Evolutionary conservation across 2,797 vertebrate species (phyloP).

Genomic region (Denticeps clupeoides): DNA sequence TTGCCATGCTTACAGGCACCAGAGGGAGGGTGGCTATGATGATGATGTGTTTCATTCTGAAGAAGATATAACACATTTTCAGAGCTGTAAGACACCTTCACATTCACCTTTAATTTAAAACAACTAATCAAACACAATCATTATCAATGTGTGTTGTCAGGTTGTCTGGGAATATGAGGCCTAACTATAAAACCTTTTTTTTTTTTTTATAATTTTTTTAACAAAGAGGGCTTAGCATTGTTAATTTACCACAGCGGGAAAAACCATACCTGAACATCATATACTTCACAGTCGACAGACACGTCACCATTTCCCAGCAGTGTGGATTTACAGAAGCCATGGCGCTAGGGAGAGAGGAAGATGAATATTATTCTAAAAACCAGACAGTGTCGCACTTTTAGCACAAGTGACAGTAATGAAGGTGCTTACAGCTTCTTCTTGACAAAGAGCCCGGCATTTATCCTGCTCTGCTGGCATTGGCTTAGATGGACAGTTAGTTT

Average conservation of each 20-base stretch:
- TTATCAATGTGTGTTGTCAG: no score
- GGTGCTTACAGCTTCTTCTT: constrained; percentile 29
- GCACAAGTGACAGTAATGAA: no score
- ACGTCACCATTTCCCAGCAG: constrained; percentile 12
- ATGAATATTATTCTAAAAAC: background rate
- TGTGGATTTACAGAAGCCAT: constrained; percentile 29
- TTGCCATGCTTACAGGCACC: background rate
- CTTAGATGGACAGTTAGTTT: constrained; percentile 23
- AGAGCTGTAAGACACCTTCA: no score
- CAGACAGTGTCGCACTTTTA: no score
- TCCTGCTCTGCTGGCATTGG: constrained; percentile 7
- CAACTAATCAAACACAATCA: no score
- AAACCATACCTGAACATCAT: constrained; percentile 23
- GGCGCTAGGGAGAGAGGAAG: constrained; percentile 7
- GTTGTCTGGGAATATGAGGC: no score
- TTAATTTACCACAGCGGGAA: no score
- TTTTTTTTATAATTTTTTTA: no score
- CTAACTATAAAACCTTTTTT: no score
- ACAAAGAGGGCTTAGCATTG: no score
- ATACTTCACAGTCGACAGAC: constrained; percentile 27
- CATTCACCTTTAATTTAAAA: no score
- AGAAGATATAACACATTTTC: background rate
- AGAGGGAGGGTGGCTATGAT: background rate
- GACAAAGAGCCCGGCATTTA: constrained; percentile 17
- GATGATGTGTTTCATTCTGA: constrained; percentile 15